Base-by-base conservation (phyloP, 2,113 vertebrate species). In the Cairina moschata region DNA sequence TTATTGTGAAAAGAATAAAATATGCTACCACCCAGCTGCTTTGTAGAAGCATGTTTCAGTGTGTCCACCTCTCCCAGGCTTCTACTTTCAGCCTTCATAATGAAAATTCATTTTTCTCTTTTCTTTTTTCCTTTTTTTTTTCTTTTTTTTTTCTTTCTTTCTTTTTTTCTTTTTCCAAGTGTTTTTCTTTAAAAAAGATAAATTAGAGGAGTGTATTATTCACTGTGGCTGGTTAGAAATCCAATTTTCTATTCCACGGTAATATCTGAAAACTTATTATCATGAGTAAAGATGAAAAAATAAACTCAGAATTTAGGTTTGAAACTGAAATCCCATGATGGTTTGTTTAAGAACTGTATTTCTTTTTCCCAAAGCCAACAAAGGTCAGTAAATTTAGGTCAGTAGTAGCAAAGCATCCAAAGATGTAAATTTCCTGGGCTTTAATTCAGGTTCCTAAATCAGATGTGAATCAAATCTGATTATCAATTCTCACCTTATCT, bases 401-500 rank as follows among this genome's bases (percentile, higher is more conserved):
- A 68, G 12, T 3, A 0, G 2, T 22, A 52, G 31, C 22, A 42
- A 65, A 32, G 5, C 13, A 3, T 91, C n/a, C 31, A 48, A 75
- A 18, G 4, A 73, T 4, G 6, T 44, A 60, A 46, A 36, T 23
- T 3, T 82, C 38, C 16, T 50, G 6, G 13, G 3, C 21, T 77
- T 76, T 40, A 36, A 34, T 72, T 77, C 36, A 59, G 9, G 11
- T 48, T 68, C 42, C 22, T 34, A 73, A 52, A 52, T 52, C 26
- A 22, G 7, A 13, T 0, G 0, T 83, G 40, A 40, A 40, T 40
- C 40, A 40, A 13, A 40, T 40, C 40, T 40, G 40, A 40, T 40
- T 17, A 16, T 31, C 29, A 62, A 13, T 4, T 50, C 17, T 2
- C 34, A n/a, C 2, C 8, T 76, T 3, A 1, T 31, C 23, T 13